A percentile compares a stretch with the other conserved stretches of the same genome.
Conservation (phyloP, 2,888 invertebrate species). For the Pachycephus smyrnensis region DNA sequence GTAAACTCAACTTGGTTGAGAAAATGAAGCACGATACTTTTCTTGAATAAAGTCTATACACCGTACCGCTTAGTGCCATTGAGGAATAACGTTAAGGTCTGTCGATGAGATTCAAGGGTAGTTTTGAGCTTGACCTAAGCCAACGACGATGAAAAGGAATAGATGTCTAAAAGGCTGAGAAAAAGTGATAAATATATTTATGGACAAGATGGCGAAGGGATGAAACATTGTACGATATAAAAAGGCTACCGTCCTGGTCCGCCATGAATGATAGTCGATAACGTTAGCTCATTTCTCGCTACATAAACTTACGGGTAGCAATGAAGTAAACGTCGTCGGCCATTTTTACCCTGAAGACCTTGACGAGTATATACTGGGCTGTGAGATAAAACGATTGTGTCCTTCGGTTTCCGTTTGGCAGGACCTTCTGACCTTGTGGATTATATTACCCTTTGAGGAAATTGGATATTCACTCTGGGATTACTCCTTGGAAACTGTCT, state of each 20-base stretch:
- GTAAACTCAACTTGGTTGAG: background rate
- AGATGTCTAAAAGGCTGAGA: slow-evolving; percentile 23
- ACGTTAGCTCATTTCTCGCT: slow-evolving; percentile 54
- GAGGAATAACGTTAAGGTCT: background rate
- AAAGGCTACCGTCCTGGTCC: background rate
- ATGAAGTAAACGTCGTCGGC: background rate
- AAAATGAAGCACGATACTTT: background rate
- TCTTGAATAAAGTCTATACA: background rate
- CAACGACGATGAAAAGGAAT: background rate
- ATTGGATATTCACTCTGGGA: background rate
- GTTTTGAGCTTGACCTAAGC: background rate
- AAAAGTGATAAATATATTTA: slow-evolving; percentile 49
- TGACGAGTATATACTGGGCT: background rate
- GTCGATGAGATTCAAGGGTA: background rate
- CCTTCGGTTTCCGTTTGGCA: background rate
- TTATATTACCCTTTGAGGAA: background rate
- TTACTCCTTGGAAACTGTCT: background rate
- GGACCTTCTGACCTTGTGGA: background rate
- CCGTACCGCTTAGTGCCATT: background rate
- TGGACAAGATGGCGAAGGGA: slow-evolving; percentile 25
- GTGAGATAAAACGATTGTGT: background rate
- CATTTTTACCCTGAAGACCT: background rate
- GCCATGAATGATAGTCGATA: slow-evolving; percentile 30
- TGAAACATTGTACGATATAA: slow-evolving; percentile 12
- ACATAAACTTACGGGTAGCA: slow-evolving; percentile 46